Conservation (phyloP, 1,140 invertebrate genomes). For the Drosophila parvula region DNA sequence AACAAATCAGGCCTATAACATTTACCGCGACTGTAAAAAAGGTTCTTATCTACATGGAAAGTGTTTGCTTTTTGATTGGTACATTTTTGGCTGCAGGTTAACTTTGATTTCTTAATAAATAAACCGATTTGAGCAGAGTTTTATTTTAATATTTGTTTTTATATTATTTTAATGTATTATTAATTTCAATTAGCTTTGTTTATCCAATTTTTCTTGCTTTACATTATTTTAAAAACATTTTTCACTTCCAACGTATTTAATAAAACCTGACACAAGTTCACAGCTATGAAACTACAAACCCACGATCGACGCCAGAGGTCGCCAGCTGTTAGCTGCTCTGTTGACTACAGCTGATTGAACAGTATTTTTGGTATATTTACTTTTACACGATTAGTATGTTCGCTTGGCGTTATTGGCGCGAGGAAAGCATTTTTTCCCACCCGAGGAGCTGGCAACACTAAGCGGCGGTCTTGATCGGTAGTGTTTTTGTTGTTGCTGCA, state of each 20-base stretch:
- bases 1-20: not conserved
- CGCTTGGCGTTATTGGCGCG: not conserved
- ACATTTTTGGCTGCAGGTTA: not conserved
- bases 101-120: not conserved
- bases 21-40: not conserved
- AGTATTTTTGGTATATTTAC: not conserved
- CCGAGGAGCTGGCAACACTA: too few species aligned
- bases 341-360: not conserved
- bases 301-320: not conserved
- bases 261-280: not conserved
- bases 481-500: conserved; percentile 10
- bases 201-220: too few species aligned
- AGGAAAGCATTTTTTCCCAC: too few species aligned
- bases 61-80: conserved; percentile 20
- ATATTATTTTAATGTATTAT: too few species aligned
- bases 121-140: not conserved
- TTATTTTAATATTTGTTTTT: too few species aligned
- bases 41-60: conserved; percentile 15
- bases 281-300: not conserved
- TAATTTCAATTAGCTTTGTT: not conserved
- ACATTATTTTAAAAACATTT: not conserved
- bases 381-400: not conserved
- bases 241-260: not conserved
- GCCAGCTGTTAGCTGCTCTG: not conserved
- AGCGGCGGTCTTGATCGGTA: not conserved